Base-by-base conservation (phyloP, 2,113 vertebrate genomes). In the Aldabrachelys gigantea region DNA sequence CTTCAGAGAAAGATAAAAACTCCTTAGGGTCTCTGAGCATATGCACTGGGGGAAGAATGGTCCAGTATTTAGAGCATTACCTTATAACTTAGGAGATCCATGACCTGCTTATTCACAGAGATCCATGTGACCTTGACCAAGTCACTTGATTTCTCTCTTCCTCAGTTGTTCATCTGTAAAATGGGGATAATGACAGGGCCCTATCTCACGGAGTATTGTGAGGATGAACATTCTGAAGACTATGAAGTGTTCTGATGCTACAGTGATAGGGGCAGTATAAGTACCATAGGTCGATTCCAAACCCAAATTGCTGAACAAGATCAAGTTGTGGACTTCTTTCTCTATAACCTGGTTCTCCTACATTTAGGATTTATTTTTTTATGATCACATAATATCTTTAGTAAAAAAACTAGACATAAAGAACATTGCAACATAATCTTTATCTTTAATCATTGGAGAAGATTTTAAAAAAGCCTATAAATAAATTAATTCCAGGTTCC, bases 1-100 rank as follows among this genome's bases (percentile, higher is more conserved):
- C 24, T 25, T 29, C 25, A 78, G 22, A 88, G 27, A 6, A 65
- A 87, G n/a, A 84, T 53, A 19, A 35, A 38, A 27, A 0, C 0
- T 2, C 2, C 6, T 22, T 3, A 44, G 54, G 75, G 3, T 13
- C 3, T 31, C 1, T 4, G 89, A 85, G 13, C 62, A 57, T 79
- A 69, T 35, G 3, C n/a, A 6, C 3, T 10, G 50, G 75, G 1
- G 1, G 29, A 87, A 92, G 16, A 8, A 59, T 78, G 21, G 69
- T 2, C 4, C 82, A 19, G 5, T 44, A 5, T 6, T 1, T 47
- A 76, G 75, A 12, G 24, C 75, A 76, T 13, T 25, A 41, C 21
- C 24, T 82, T 87, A 72, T 21, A 9, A 50, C 82, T 80, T 72
- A 13, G 10, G 9, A 0, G 35, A 83, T 19, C 87, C 41, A 1